Evolutionary conservation across 2,888 invertebrate species (phyloP), one percentile per base, ranked within the genome.

Genomic region (Ischnus inquisitorius): DNA sequence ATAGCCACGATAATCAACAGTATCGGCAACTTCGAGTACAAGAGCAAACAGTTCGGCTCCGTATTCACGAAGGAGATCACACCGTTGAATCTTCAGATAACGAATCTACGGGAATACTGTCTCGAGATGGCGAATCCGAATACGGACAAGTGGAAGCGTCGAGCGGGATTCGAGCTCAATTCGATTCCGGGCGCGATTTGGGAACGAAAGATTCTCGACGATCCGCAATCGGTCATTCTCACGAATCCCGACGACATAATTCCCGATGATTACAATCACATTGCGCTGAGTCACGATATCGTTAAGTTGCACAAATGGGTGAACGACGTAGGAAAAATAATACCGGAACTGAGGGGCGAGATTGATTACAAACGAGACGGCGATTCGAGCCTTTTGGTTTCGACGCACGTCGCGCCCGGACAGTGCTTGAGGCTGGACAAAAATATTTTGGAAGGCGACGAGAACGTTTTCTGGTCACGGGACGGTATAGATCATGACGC

Each of bases 161-260:
- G 48, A 16, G 69, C 69, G 0, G 69, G 69, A 5, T 64, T 34
- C 41, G 62, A 74, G 19, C 46, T 74, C 10, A 74, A 74, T 22
- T 74, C 74, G 2, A 74, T 74, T 48, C 74, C 74, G 12, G 62
- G 25, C 2, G 74, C 74, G 0, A 46, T 62, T 48, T 74, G 74
- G 74, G 16, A 43, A 16, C 46, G 46, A 19, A 62, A 19, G 19
- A 34, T 46, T 19, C 25, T 22, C 5, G 22, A 64, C 12, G 74
- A 74, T 64, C 74, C 62, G 19, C 46, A 28, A 16, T 34, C 39
- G 10, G 62, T 74, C 0, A 12, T 74, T n/a, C 39, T 74, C 0
- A 46, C 41, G 1, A 74, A 74, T 62, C 72, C 72, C n/a, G 72
- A 74, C 22, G 72, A 74, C 4, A 28, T 74, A 5, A 74, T 74